phyloP scores from a whole-genome alignment of 2,113 vertebrate genomes.

The Halichoerus grypus region DNA sequence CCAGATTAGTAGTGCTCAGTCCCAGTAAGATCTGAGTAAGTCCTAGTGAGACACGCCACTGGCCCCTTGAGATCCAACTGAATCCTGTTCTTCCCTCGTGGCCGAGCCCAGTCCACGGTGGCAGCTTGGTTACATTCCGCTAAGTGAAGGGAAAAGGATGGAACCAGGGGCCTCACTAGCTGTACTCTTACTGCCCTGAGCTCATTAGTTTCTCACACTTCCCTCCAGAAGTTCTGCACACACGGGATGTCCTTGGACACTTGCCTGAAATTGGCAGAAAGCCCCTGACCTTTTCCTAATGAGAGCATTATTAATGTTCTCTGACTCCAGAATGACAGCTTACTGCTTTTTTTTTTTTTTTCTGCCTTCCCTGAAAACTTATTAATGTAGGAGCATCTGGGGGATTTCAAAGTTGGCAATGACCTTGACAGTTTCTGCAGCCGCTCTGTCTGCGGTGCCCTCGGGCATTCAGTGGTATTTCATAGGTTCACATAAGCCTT shows the following conservation, averaged over 20 bases:
- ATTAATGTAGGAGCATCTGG: neutral
- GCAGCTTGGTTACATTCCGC: neutral
- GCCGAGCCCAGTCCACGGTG: neutral
- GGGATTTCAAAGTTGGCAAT: neutral
- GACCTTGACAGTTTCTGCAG: slow-evolving; percentile 9
- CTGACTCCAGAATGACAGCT: slow-evolving; percentile 46
- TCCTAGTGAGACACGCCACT: neutral
- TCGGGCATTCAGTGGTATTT: neutral
- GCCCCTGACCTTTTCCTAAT: neutral
- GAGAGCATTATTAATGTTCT: neutral
- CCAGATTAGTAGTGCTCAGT: neutral
- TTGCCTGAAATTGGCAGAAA: slow-evolving; percentile 14
- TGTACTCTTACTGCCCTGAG: neutral
- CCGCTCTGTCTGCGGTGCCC: neutral
- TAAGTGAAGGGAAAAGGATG: neutral
- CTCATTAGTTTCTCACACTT: neutral
- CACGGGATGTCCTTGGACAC: neutral
- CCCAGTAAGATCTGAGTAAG: neutral
- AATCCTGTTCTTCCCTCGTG: neutral
- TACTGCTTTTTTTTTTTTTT: neutral
- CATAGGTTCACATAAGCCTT: neutral
- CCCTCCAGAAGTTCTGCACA: neutral
- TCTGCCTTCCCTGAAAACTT: slow-evolving; percentile 29
- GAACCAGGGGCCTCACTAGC: neutral
- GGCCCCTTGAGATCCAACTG: neutral